phyloP scores from a whole-genome alignment of 2,797 vertebrate species.

The Leucoraja ocellata region DNA sequence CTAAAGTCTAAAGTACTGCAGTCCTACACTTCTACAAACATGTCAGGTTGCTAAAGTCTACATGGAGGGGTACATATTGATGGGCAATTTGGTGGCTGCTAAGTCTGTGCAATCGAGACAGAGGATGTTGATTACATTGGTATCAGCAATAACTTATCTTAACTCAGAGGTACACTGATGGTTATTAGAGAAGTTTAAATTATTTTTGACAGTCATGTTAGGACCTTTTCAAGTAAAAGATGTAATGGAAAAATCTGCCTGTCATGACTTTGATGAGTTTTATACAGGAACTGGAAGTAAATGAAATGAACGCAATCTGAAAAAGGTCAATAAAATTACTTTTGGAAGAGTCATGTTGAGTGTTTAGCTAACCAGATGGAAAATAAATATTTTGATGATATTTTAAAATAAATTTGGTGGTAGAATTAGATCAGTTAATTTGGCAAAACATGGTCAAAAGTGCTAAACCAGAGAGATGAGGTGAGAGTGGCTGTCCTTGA shows the following conservation, averaged over 20 bases:
- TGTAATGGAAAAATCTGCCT: not conserved
- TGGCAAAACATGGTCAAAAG: too few species aligned
- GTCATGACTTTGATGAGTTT: not conserved
- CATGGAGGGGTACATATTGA: too few species aligned
- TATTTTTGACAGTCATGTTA: not conserved
- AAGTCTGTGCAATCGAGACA: too few species aligned
- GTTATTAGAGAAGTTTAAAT: not conserved
- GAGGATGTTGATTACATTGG: too few species aligned
- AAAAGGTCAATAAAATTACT: slow-evolving; percentile 1
- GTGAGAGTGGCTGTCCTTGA: too few species aligned
- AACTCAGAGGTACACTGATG: not conserved
- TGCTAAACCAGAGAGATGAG: too few species aligned
- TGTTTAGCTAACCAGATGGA: not conserved
- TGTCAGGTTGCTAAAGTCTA: too few species aligned
- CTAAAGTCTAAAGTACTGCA: too few species aligned
- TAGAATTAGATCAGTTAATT: not conserved
- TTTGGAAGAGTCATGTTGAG: not conserved
- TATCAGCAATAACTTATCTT: slow-evolving; percentile 3
- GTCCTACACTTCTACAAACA: too few species aligned
- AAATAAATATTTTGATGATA: not conserved
- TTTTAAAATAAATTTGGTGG: not conserved
- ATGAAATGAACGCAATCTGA: not conserved
- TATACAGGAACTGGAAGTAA: not conserved
- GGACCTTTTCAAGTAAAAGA: not conserved
- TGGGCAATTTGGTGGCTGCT: too few species aligned